Conservation (phyloP, 2,888 invertebrate genomes). For the Syrphus vitripennis region DNA sequence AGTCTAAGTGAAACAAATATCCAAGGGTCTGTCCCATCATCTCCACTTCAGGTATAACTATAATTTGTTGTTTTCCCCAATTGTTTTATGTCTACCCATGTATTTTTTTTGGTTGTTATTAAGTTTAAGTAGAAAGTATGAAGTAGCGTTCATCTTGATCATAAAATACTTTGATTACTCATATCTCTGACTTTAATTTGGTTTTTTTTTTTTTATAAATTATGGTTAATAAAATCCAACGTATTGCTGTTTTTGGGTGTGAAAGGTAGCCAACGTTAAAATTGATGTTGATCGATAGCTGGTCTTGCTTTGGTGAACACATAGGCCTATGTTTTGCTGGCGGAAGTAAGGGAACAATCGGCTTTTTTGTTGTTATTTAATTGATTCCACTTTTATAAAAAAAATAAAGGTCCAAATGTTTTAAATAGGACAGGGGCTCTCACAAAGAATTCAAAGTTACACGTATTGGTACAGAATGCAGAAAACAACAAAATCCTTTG, state of each 20-base stretch:
- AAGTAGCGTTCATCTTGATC: background rate
- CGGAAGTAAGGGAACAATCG: no score
- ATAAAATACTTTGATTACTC: background rate
- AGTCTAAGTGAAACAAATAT: conserved; percentile 76
- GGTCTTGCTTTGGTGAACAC: background rate
- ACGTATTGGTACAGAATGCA: no score
- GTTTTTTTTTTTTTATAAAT: background rate
- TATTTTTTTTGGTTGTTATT: no score
- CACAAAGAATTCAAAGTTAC: no score
- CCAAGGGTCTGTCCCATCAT: conserved; percentile 76
- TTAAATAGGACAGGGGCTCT: background rate
- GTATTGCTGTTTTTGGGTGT: background rate
- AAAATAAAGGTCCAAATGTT: background rate
- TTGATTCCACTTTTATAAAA: no score
- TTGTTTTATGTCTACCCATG: background rate
- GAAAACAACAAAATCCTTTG: no score
- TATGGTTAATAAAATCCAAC: background rate
- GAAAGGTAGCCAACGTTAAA: background rate
- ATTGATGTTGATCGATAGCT: background rate
- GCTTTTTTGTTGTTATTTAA: no score
- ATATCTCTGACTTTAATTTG: background rate
- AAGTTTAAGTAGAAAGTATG: conserved; percentile 11
- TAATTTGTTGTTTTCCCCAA: conserved; percentile 18
- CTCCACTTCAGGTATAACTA: conserved; percentile 79
- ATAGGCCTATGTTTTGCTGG: background rate